Evolutionary conservation across 2,888 invertebrate species (phyloP), one percentile per base, ranked within the genome.

Genomic region (Perithous albicinctus): DNA sequence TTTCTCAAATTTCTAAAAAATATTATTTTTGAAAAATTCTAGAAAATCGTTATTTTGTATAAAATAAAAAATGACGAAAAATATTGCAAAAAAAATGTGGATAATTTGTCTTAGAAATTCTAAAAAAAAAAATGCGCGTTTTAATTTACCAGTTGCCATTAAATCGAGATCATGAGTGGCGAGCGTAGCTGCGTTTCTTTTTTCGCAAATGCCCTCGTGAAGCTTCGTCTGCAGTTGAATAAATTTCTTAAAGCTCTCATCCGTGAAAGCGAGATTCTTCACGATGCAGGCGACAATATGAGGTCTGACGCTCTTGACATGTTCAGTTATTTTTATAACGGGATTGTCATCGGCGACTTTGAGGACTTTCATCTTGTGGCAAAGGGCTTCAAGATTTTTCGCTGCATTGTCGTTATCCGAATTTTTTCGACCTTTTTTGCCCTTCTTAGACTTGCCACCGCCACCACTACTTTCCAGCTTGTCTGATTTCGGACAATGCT

Each of bases 131-230:
- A n/a, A n/a, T n/a, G n/a, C n/a, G n/a, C n/a, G n/a, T 5, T 1
- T 32, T 32, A 18, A 32, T 89, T 85, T 82, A 96, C 94, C 93
- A 93, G 95, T 91, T 41, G 94, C 93, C 80, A 97, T 93, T 87
- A 95, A 95, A 48, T 93, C 93, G 83, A 96, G 92, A 91, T 97
- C 97, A 91, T 98, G 98, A 0, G 97, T 97, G 2, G 97, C 97
- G 78, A 97, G 96, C 0, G 97, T 97, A 0, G 97, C 96, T 0
- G 94, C 93, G 87, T 96, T 96, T 85, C 97, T 93, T 89, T 97
- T 97, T 72, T 96, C 95, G 90, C 97, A 97, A 8, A 97, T 93
- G 0, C 95, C 94, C 83, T 96, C 96, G 87, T 96, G 96, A 32
- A 96, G 92, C 90, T 95, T 96, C 0, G 96, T 97, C 93, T 97